Evolutionary conservation across 2,113 vertebrate species (phyloP).

Genomic region (Tinamus guttatus): DNA sequence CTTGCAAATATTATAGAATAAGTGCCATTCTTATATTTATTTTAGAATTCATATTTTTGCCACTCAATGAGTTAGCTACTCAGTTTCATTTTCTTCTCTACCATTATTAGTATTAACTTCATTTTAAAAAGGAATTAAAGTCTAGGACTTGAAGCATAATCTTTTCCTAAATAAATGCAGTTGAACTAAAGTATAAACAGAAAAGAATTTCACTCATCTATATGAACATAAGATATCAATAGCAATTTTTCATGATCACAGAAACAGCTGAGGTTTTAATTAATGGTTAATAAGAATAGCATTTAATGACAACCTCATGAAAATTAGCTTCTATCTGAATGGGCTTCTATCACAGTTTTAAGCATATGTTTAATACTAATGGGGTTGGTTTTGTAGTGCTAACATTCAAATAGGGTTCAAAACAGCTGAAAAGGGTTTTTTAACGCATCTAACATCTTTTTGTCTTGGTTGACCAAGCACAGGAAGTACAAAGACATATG

Average conservation of each 20-base stretch:
- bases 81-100: background rate
- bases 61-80: background rate
- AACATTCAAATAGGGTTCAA: background rate
- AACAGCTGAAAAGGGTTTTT: background rate
- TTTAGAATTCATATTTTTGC: background rate
- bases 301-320: background rate
- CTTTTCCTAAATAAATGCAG: background rate
- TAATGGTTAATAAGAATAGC: background rate
- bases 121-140: slow-evolving; percentile 25
- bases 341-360: background rate
- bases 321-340: background rate
- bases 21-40: background rate
- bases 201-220: background rate
- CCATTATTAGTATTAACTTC: background rate
- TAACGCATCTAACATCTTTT: background rate
- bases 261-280: background rate
- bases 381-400: background rate
- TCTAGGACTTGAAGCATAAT: slow-evolving; percentile 2
- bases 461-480: background rate
- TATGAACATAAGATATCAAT: background rate
- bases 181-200: background rate
- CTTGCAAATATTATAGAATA: background rate
- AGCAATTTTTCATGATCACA: background rate
- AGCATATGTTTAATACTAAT: background rate
- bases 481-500: background rate